Evolutionary conservation across 2,113 vertebrate species (phyloP).

Genomic region (Panurus biarmicus): DNA sequence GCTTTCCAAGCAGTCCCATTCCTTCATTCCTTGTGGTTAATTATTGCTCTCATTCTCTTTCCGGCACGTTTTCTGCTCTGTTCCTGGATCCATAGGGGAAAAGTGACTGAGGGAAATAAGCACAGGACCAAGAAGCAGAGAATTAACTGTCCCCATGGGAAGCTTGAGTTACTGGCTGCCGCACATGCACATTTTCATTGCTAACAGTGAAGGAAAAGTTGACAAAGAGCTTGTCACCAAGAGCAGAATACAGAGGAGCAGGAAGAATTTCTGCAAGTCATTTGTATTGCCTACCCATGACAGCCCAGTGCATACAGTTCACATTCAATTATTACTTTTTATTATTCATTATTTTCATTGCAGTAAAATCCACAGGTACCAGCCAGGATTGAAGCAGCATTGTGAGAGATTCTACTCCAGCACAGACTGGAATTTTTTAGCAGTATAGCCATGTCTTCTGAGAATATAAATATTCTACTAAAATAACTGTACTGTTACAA

Average conservation of each 20-base stretch:
- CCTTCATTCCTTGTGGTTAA: conserved; percentile 65
- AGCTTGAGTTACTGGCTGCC: conserved; percentile 78
- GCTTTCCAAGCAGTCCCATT: conserved; percentile 63
- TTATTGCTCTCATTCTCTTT: conserved; percentile 25
- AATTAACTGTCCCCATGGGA: conserved; percentile 74
- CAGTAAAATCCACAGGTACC: background rate
- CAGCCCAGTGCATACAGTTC: background rate
- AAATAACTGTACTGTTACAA: background rate
- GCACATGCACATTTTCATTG: conserved; percentile 30
- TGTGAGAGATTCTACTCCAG: background rate
- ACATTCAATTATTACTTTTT: conserved; percentile 26
- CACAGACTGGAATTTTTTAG: background rate
- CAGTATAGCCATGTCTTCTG: background rate
- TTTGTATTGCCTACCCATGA: background rate
- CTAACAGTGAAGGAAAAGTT: conserved; percentile 63
- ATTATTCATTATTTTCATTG: conserved; percentile 8
- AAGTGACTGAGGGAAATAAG: conserved; percentile 57
- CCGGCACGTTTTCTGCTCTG: conserved; percentile 8
- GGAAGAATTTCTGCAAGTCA: background rate
- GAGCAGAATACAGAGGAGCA: conserved; percentile 62
- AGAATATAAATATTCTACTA: background rate
- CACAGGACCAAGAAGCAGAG: conserved; percentile 70
- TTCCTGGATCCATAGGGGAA: conserved; percentile 50
- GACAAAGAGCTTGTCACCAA: conserved; percentile 81
- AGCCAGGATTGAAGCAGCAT: background rate